A percentile compares a stretch with the other conserved stretches of the same genome.
Conservation (phyloP, 2,888 invertebrate genomes). For the Endotricha flammealis region DNA sequence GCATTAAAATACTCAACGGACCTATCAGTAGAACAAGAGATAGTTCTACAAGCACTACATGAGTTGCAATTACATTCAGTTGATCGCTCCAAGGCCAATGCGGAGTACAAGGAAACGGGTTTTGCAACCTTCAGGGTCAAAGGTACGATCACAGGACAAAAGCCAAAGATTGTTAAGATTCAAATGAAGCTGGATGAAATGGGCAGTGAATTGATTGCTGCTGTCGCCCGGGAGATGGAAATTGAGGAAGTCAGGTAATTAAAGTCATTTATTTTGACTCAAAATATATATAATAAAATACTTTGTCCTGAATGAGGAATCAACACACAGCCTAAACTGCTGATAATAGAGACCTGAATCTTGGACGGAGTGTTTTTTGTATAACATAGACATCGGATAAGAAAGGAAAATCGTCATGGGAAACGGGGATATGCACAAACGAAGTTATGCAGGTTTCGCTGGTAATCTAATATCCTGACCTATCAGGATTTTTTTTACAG, state of each 20-base stretch:
- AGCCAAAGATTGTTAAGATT: constrained; percentile 68
- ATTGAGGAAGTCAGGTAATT: constrained; percentile 55
- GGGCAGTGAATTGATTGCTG: constrained; percentile 76
- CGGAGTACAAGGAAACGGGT: constrained; percentile 83
- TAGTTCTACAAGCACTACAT: constrained; percentile 75
- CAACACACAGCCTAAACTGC: too few species aligned
- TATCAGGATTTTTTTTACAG: too few species aligned
- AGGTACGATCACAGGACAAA: constrained; percentile 74
- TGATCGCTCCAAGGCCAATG: constrained; percentile 83
- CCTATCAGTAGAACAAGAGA: constrained; percentile 70
- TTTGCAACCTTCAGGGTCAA: constrained; percentile 85
- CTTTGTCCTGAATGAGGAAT: too few species aligned
- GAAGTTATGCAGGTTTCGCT: too few species aligned
- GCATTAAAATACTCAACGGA: constrained; percentile 76
- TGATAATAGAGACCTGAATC: too few species aligned
- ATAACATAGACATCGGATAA: too few species aligned
- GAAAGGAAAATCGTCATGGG: too few species aligned
- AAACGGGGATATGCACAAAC: too few species aligned
- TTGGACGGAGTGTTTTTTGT: too few species aligned
- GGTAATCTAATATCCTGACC: too few species aligned
- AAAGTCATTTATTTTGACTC: constrained; percentile 2
- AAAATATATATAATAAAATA: too few species aligned
- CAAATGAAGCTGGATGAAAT: constrained; percentile 73
- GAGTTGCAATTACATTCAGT: constrained; percentile 84
- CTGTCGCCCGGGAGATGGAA: constrained; percentile 69